phyloP scores from a whole-genome alignment of 2,888 invertebrate genomes.

The Clunio marinus region DNA sequence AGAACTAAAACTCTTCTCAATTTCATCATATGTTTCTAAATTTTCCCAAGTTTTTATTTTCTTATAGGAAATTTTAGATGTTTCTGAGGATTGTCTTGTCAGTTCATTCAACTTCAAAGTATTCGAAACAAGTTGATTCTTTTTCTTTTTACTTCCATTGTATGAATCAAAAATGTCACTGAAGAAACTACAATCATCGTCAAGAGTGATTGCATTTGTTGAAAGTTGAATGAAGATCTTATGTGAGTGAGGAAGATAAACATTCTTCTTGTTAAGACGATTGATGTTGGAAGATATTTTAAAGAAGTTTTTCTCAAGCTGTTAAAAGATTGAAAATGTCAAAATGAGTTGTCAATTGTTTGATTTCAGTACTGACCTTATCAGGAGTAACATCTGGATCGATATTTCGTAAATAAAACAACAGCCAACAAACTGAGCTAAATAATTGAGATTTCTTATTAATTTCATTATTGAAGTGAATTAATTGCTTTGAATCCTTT shows the following conservation, averaged over 20 bases:
- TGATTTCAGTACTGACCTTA: background rate
- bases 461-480: background rate
- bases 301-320: conserved; percentile 14
- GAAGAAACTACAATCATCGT: conserved; percentile 21
- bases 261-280: background rate
- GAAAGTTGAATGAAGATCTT: background rate
- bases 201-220: background rate
- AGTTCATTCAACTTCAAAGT: background rate
- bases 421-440: background rate
- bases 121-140: background rate
- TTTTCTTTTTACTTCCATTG: background rate
- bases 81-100: background rate
- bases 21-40: background rate
- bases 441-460: background rate
- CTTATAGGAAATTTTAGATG: background rate
- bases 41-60: conserved; percentile 23
- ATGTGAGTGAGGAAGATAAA: background rate
- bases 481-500: background rate
- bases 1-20: background rate
- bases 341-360: background rate
- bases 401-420: conserved; percentile 13
- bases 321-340: background rate
- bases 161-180: conserved; percentile 6
- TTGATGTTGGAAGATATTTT: background rate
- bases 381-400: background rate